phyloP scores from a whole-genome alignment of 1,140 invertebrate genomes.

The Drosophila melanogaster region DNA sequence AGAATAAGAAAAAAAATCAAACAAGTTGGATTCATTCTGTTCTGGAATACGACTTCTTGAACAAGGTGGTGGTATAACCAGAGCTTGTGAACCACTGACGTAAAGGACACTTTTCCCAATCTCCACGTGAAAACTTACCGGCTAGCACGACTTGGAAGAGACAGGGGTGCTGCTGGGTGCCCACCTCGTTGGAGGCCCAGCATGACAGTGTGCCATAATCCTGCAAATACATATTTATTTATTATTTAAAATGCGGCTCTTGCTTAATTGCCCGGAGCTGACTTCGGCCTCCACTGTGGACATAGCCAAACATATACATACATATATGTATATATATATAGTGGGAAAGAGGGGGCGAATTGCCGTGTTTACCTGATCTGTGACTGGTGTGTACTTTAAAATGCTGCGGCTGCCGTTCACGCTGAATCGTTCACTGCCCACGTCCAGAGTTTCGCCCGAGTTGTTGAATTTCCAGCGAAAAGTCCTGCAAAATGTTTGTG shows the following conservation, averaged over 20 bases:
- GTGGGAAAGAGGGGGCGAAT: slow-evolving; percentile 5
- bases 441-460: slow-evolving; percentile 92
- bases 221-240: slow-evolving; percentile 59
- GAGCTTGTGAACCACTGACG: neutral
- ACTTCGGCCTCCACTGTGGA: slow-evolving; percentile 37
- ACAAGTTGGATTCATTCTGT: too few relatives aligned
- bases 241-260: slow-evolving; percentile 62
- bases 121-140: slow-evolving; percentile 85
- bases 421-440: slow-evolving; percentile 89
- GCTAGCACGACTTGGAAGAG: slow-evolving; percentile 92
- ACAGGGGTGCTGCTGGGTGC: slow-evolving; percentile 90
- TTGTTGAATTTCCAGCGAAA: slow-evolving; percentile 97
- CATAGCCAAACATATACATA: slow-evolving; percentile 13
- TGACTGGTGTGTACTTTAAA: slow-evolving; percentile 89
- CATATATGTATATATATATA: neutral
- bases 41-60: too few relatives aligned
- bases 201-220: slow-evolving; percentile 92
- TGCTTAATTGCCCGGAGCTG: slow-evolving; percentile 55
- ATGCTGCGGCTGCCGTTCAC: slow-evolving; percentile 89
- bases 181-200: slow-evolving; percentile 91
- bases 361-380: slow-evolving; percentile 85
- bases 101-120: too few relatives aligned
- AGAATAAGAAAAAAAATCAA: too few relatives aligned
- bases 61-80: neutral
- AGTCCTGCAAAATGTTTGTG: slow-evolving; percentile 84